Percentiles rank a stretch among this genome's conserved stretches.
phyloP scores from a whole-genome alignment of 2,888 invertebrate species.

The Drosophila seclusa region DNA sequence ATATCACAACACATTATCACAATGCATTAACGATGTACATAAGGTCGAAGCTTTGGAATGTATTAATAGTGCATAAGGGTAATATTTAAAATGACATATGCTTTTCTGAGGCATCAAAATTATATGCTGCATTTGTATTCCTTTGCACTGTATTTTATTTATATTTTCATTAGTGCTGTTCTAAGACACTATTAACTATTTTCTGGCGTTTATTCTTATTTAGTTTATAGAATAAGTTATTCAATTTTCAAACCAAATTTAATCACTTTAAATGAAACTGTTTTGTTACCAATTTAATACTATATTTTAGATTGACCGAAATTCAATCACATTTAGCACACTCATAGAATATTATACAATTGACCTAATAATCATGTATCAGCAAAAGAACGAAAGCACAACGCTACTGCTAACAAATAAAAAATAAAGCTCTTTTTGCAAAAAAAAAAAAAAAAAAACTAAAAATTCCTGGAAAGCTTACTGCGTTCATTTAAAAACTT shows the following conservation, averaged over 20 bases:
- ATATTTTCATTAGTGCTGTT: slow-evolving; percentile 7
- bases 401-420: slow-evolving; percentile 23
- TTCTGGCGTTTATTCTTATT: not conserved
- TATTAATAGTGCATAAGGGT: not conserved
- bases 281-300: not conserved
- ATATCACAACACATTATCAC: not conserved
- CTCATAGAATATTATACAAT: slow-evolving; percentile 38
- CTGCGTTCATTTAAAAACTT: slow-evolving; percentile 10
- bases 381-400: slow-evolving; percentile 34
- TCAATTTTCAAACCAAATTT: not conserved
- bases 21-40: not conserved
- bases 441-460: slow-evolving; percentile 6
- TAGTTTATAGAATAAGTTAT: not conserved
- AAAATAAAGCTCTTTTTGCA: slow-evolving; percentile 31
- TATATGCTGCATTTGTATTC: slow-evolving; percentile 8
- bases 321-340: slow-evolving; percentile 12
- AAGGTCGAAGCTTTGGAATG: not conserved
- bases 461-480: slow-evolving; percentile 17
- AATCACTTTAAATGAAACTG: not conserved
- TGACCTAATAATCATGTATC: slow-evolving; percentile 25
- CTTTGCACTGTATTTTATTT: slow-evolving; percentile 11
- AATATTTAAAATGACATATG: not conserved
- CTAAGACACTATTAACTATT: slow-evolving; percentile 11
- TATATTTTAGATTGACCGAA: not conserved
- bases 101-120: not conserved